Evolutionary conservation across 2,113 vertebrate species (phyloP), one percentile per base, ranked within the genome.

Genomic region (Trematocara stigmaticum): DNA sequence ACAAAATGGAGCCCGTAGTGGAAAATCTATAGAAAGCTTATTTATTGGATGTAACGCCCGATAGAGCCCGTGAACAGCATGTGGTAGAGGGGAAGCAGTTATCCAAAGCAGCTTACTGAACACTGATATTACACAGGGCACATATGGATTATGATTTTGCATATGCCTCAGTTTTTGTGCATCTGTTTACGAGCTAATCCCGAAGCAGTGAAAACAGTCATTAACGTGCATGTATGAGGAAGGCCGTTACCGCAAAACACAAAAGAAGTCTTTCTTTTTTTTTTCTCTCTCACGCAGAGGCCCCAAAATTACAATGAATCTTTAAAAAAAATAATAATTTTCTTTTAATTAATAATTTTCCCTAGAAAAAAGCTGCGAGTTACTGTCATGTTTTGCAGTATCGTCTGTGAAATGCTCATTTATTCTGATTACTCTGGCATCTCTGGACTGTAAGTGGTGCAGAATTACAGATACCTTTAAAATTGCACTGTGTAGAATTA

Each of bases 101-200:
- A 18, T 69, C 85, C 82, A 89, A 87, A 92, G 91, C 90, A 20
- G 91, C 87, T 89, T 91, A 92, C 56, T 74, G 82, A 3, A n/a
- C 80, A 15, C 13, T 78, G 78, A 88, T 83, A 69, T 86, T 57
- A 81, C 81, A 86, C 57, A 85, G 69, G 81, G 79, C 85, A 90
- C 92, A 78, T 84, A 83, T 89, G 87, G 91, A 93, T 91, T 91
- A 89, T 88, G 66, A 40, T 81, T 86, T 64, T 88, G 82, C 85
- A 87, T 79, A 83, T 81, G 86, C 71, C 34, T 84, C 74, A 38
- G 29, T 82, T 59, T 83, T 56, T 38, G 66, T 34, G 40, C 74
- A 79, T 81, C 90, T 69, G 90, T 23, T 90, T 56, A 64, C 5
- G 10, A 49, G 15, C 35, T 84, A 88, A 91, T 85, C 84, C 82